Base-by-base conservation (phyloP, 2,797 vertebrate species). In the Labeo calbasu region DNA sequence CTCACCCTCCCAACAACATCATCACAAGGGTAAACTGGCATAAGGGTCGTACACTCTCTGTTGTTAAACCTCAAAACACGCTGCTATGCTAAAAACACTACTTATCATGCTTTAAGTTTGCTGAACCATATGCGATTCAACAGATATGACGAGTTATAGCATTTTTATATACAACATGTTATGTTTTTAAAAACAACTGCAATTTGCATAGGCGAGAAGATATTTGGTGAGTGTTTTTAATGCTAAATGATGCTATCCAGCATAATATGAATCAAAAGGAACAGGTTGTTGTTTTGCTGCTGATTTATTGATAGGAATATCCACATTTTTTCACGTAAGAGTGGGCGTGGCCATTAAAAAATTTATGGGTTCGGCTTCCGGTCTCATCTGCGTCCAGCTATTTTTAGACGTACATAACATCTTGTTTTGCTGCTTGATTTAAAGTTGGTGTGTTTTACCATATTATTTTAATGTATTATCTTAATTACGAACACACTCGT, bases 1-100 rank as follows among this genome's bases (percentile, higher is more conserved):
- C 78, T 79, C 50, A 55, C 55, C 28, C 59, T 75, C 71, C 28
- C 19, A 71, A 14, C 65, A 59, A 21, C 53, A 68, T 13, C 82
- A 50, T 61, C 63, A 46, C 63, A 77, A 11, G 23, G 25, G 21
- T 23, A 51, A 46, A n/a, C 43, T 65, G 40, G 40, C 43, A 66
- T 17, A 15, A 53, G 48, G 43, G 17, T 61, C 75, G 7, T 77
- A 11, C 32, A 36, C 13, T 61, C 17, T 73, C 70, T 53, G 19
- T 32, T 53, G 25, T 55, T 55, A 11, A 11, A 10, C 21, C 25
- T 14, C 48, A 32, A 73, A 73, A 32, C 9, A 19, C 17, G 23
- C 25, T 46, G 10, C 15, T 11, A 21, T 25, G 21, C 55, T 11
- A 77, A 61, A 61, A 25, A 72, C 14, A 43, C 25, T 32, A 59